Evolutionary conservation across 2,888 invertebrate species (phyloP).

Genomic region (Agriopis marginaria): DNA sequence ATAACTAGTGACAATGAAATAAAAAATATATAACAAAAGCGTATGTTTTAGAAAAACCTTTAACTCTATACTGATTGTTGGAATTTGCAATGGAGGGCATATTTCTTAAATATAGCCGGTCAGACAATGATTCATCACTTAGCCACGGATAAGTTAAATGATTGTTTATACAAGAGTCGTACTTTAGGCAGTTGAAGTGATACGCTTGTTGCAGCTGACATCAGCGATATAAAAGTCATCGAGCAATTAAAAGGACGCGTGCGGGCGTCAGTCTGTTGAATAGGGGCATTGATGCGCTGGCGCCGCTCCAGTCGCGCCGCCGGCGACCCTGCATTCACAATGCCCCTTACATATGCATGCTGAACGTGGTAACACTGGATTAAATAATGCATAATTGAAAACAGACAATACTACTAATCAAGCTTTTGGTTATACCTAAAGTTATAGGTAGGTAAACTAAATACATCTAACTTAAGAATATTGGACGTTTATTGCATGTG

Average conservation of each 20-base stretch:
- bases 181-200: slow-evolving; percentile 40
- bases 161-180: slow-evolving; percentile 20
- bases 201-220: slow-evolving; percentile 48
- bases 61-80: too few relatives aligned
- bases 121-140: not conserved
- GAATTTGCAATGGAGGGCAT: not conserved
- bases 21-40: too few relatives aligned
- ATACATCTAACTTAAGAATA: too few relatives aligned
- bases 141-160: not conserved
- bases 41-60: too few relatives aligned
- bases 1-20: too few relatives aligned
- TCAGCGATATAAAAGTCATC: slow-evolving; percentile 61
- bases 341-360: slow-evolving; percentile 33
- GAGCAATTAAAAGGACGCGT: slow-evolving; percentile 65
- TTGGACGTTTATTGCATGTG: too few relatives aligned
- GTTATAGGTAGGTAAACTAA: too few relatives aligned
- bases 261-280: slow-evolving; percentile 68
- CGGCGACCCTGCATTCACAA: slow-evolving; percentile 53
- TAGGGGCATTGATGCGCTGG: slow-evolving; percentile 64
- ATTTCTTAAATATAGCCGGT: not conserved
- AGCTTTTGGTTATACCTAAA: not conserved
- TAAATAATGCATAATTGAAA: slow-evolving; percentile 6
- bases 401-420: slow-evolving; percentile 4
- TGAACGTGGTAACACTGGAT: slow-evolving; percentile 32
- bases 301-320: slow-evolving; percentile 51